phyloP scores from a whole-genome alignment of 1,140 invertebrate genomes.

The Drosophila cardini region DNA sequence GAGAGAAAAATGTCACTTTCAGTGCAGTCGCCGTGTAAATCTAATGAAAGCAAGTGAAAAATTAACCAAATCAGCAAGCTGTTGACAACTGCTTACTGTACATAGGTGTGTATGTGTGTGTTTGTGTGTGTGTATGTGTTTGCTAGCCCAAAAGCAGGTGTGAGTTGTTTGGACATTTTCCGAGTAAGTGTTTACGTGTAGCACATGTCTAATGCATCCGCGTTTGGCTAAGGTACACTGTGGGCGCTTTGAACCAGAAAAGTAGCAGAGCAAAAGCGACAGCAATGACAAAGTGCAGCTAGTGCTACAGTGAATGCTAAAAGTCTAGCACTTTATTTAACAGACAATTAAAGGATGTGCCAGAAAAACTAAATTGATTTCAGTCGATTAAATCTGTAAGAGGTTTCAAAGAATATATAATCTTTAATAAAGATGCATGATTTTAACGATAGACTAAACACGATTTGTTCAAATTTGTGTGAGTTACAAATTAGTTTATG shows the following conservation, averaged over 20 bases:
- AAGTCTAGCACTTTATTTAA: constrained; percentile 21
- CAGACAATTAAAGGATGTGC: neutral
- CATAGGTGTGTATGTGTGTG: neutral
- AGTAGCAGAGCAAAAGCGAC: constrained; percentile 6
- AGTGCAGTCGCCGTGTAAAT: constrained; percentile 11
- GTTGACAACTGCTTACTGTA: constrained; percentile 15
- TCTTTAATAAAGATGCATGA: no score
- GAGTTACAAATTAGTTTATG: no score
- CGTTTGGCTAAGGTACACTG: constrained; percentile 14
- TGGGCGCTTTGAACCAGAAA: constrained; percentile 48
- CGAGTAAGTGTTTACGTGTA: constrained; percentile 74
- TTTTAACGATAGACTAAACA: no score
- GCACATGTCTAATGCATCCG: constrained; percentile 61
- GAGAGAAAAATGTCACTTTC: constrained; percentile 16
- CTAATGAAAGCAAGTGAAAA: constrained; percentile 49
- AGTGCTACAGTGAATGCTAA: constrained; percentile 14
- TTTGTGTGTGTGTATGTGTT: neutral
- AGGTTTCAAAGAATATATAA: no score
- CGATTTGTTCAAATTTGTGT: no score
- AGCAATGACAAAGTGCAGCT: constrained; percentile 29
- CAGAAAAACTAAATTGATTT: neutral
- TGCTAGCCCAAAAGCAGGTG: neutral
- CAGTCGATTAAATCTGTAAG: neutral
- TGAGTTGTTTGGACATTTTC: constrained; percentile 13
- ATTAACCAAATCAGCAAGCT: constrained; percentile 58